Conservation (phyloP, 2,113 vertebrate species). For the Cricetomys ansorgei region DNA sequence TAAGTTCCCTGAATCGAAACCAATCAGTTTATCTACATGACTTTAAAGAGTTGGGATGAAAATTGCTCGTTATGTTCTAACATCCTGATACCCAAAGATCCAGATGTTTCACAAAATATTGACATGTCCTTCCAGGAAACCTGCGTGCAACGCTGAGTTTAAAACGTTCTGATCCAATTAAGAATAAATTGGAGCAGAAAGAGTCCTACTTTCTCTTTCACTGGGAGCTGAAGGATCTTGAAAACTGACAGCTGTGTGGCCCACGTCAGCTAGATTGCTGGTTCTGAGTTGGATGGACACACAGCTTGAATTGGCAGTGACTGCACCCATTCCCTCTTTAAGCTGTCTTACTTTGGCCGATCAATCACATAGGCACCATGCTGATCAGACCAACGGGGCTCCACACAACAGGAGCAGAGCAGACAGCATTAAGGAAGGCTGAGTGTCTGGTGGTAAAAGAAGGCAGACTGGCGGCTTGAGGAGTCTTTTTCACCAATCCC, state of each 20-base stretch:
- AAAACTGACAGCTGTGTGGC: slow-evolving; percentile 9
- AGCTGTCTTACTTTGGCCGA: background rate
- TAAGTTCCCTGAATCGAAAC: slow-evolving; percentile 79
- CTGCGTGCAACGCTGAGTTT: slow-evolving; percentile 36
- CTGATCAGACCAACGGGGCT: background rate
- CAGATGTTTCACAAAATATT: slow-evolving; percentile 73
- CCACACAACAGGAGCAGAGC: background rate
- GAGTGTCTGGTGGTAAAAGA: background rate
- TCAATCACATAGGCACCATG: background rate
- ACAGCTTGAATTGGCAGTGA: background rate
- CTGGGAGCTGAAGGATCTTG: slow-evolving; percentile 46
- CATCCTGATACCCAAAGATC: slow-evolving; percentile 65
- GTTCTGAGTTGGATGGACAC: background rate
- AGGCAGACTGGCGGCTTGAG: too few species aligned
- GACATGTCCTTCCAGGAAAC: slow-evolving; percentile 73
- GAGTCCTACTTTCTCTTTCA: slow-evolving; percentile 8
- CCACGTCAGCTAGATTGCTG: background rate
- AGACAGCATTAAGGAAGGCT: background rate
- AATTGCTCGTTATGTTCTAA: slow-evolving; percentile 69
- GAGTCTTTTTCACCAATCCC: background rate
- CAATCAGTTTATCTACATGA: slow-evolving; percentile 76
- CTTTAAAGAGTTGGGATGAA: slow-evolving; percentile 77
- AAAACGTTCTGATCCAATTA: slow-evolving; percentile 67
- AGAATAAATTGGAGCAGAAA: slow-evolving; percentile 69
- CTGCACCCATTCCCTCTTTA: background rate